Percentiles rank a stretch among this genome's conserved stretches.
Conservation (phyloP, 2,113 vertebrate species). For the Megaceryle torquata region DNA sequence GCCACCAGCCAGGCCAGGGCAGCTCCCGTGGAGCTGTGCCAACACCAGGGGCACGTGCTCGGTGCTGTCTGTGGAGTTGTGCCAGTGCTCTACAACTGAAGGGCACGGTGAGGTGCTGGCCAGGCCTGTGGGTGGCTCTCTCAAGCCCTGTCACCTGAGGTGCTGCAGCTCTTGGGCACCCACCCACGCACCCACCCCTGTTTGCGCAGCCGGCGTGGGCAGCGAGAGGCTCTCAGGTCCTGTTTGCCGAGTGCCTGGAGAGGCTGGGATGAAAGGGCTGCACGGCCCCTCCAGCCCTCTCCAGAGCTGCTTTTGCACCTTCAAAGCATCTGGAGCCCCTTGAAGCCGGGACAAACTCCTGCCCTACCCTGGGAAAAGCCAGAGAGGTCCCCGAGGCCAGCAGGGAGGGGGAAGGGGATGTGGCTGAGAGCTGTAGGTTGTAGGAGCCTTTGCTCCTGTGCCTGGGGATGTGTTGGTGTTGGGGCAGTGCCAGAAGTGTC, state of each 20-base stretch:
- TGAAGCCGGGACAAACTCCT: background rate
- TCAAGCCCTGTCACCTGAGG: too few species aligned
- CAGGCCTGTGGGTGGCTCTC: too few species aligned
- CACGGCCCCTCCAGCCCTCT: background rate
- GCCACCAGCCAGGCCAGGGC: rapidly evolving
- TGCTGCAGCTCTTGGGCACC: too few species aligned
- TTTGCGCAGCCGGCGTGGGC: background rate
- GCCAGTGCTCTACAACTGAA: too few species aligned
- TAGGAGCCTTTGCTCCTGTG: background rate
- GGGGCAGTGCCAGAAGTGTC: background rate
- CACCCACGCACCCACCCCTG: too few species aligned
- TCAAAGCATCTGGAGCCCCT: background rate
- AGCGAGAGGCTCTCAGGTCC: background rate
- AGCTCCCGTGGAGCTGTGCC: rapidly evolving
- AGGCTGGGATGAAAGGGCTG: background rate
- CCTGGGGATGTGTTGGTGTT: background rate
- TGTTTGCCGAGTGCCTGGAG: background rate
- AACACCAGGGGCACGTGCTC: too few species aligned
- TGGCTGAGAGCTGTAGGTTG: background rate
- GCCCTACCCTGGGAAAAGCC: background rate
- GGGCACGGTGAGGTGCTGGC: too few species aligned
- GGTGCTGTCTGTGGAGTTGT: too few species aligned
- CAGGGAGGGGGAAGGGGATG: background rate
- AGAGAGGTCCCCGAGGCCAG: background rate
- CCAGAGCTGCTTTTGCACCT: background rate